phyloP scores from a whole-genome alignment of 35 echinoderm and acorn worm genomes.

The Patiria miniata region DNA sequence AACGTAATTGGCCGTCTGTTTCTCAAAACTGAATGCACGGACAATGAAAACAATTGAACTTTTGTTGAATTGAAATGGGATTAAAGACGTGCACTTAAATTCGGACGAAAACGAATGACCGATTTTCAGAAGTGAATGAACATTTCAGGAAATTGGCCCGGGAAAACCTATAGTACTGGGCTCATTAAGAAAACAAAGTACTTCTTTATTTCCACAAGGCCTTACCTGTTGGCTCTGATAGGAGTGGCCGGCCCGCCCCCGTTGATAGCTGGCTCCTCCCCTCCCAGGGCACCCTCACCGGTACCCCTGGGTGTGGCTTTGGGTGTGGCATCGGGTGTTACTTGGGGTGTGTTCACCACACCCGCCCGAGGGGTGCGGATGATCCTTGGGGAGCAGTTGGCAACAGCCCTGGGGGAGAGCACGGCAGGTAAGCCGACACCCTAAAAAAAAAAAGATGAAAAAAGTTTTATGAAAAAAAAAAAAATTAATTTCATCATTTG shows the following conservation, averaged over 20 bases:
- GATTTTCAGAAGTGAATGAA: too few relatives aligned
- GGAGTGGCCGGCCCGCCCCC: not conserved
- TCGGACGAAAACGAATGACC: too few relatives aligned
- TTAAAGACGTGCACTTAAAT: too few relatives aligned
- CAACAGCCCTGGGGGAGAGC: constrained; percentile 60
- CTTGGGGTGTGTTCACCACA: not conserved
- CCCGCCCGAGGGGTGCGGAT: constrained; percentile 9
- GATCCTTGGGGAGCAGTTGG: constrained; percentile 54
- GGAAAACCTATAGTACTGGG: too few relatives aligned
- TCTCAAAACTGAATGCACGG: too few relatives aligned
- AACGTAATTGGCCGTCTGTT: too few relatives aligned
- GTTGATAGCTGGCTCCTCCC: not conserved
- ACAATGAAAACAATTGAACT: too few relatives aligned
- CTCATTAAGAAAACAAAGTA: not conserved
- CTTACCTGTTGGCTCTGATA: not conserved
- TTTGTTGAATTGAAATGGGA: too few relatives aligned
- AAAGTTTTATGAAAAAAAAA: constrained; percentile 25
- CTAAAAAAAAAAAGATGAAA: not conserved
- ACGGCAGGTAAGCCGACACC: not conserved
- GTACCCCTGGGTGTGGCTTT: not conserved
- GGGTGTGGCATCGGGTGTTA: not conserved
- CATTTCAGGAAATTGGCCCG: too few relatives aligned
- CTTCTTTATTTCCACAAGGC: not conserved
- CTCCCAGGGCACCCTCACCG: not conserved
- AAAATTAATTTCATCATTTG: not conserved